Evolutionary conservation across 2,888 invertebrate genomes (phyloP).

Genomic region (Cephus pulcher): DNA sequence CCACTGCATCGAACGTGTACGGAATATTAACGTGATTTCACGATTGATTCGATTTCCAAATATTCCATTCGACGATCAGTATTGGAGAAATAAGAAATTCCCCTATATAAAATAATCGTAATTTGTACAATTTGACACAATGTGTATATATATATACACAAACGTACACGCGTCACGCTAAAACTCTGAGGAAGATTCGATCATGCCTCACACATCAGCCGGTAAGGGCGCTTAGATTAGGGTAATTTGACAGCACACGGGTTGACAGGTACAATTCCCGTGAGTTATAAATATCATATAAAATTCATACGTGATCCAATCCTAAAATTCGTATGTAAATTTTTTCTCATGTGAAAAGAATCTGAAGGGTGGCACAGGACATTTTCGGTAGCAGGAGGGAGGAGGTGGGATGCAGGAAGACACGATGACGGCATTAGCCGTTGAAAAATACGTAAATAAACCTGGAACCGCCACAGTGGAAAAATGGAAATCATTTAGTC

Average conservation of each 20-base stretch:
- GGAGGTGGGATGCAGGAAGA: not conserved
- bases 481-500: too few species aligned
- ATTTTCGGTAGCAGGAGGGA: not conserved
- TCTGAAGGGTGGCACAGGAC: not conserved
- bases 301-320: constrained; percentile 19
- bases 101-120: not conserved
- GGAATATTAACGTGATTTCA: not conserved
- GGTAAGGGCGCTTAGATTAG: too few species aligned
- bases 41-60: not conserved
- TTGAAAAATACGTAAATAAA: constrained; percentile 2
- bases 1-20: too few species aligned
- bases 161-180: too few species aligned
- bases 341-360: not conserved
- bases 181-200: too few species aligned
- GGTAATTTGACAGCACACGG: too few species aligned
- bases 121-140: not conserved
- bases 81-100: not conserved
- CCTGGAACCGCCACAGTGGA: too few species aligned
- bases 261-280: constrained; percentile 6
- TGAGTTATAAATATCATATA: constrained; percentile 10
- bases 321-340: not conserved
- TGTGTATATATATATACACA: too few species aligned
- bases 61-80: not conserved
- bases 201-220: too few species aligned
- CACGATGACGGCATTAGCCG: constrained; percentile 2